Percentiles rank a stretch among this genome's conserved stretches.
Conservation (phyloP, 2,888 invertebrate species). For the Latrodectus elegans region DNA sequence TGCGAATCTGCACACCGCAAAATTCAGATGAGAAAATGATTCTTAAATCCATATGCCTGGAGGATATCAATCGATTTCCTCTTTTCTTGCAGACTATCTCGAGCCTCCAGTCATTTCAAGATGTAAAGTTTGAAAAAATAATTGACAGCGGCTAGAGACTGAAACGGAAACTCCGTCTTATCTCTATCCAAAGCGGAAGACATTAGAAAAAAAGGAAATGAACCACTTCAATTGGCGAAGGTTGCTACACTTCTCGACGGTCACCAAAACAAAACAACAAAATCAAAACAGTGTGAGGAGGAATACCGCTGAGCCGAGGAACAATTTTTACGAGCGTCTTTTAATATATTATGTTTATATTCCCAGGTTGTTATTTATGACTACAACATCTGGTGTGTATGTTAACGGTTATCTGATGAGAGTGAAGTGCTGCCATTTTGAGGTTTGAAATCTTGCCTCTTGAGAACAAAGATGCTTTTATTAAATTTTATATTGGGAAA, state of each 20-base stretch:
- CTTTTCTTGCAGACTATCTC: too few relatives aligned
- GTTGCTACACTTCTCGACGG: not conserved
- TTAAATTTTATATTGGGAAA: constrained; percentile 5
- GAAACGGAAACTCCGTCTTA: too few relatives aligned
- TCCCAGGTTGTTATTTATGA: constrained; percentile 43
- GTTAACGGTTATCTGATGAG: constrained; percentile 29
- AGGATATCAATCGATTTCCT: too few relatives aligned
- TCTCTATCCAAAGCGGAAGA: too few relatives aligned
- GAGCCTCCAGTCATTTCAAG: too few relatives aligned
- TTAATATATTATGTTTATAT: constrained; percentile 44
- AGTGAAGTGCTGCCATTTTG: not conserved
- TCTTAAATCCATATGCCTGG: too few relatives aligned
- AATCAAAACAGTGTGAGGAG: not conserved
- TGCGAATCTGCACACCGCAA: too few relatives aligned
- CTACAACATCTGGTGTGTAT: constrained; percentile 12
- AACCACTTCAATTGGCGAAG: too few relatives aligned
- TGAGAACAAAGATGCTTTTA: not conserved
- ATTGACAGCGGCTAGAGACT: too few relatives aligned
- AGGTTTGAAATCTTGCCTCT: not conserved
- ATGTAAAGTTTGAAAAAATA: too few relatives aligned
- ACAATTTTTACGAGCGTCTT: not conserved
- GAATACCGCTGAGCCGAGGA: not conserved
- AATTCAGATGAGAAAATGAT: too few relatives aligned
- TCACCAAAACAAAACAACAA: not conserved
- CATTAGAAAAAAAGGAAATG: too few relatives aligned